These are phyloP conservation scores for Artibeus jamaicensis DNA, from an alignment of 2,797 vertebrate genomes.

Conservation along the genomic window DNA sequence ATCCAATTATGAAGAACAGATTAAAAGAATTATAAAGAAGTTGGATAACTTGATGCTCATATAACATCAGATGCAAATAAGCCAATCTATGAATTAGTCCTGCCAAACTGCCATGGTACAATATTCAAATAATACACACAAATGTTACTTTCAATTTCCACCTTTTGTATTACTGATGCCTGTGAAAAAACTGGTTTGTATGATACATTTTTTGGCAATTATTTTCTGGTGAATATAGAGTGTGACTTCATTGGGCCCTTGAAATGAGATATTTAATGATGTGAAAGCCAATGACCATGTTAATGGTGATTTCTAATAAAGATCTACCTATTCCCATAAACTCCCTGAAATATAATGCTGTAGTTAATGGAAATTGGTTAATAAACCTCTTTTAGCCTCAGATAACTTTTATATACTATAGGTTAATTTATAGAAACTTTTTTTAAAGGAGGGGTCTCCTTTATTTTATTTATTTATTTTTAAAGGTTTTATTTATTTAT, in stretches of 20 bases:
- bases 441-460: no score
- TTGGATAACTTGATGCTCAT: conserved; percentile 12
- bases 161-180: background rate
- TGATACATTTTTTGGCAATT: conserved; percentile 39
- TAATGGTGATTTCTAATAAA: conserved; percentile 42
- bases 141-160: background rate
- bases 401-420: conserved; percentile 12
- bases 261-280: conserved; percentile 46
- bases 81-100: background rate
- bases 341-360: conserved; percentile 31
- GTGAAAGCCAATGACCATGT: conserved; percentile 13
- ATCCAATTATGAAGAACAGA: background rate
- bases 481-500: no score
- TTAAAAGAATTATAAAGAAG: background rate
- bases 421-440: conserved; percentile 12
- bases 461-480: no score
- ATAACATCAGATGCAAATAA: background rate
- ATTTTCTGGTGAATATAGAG: conserved; percentile 29
- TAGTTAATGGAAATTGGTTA: conserved; percentile 23
- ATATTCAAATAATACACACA: conserved; percentile 21
- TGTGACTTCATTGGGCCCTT: conserved; percentile 37
- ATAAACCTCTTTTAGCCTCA: conserved; percentile 28
- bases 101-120: background rate
- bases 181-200: background rate
- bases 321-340: conserved; percentile 11